A percentile compares a stretch with the other conserved stretches of the same genome.
These are phyloP conservation scores for Falco novaeseelandiae DNA, from an alignment of 2,797 vertebrate genomes.

Conservation along the genomic window DNA sequence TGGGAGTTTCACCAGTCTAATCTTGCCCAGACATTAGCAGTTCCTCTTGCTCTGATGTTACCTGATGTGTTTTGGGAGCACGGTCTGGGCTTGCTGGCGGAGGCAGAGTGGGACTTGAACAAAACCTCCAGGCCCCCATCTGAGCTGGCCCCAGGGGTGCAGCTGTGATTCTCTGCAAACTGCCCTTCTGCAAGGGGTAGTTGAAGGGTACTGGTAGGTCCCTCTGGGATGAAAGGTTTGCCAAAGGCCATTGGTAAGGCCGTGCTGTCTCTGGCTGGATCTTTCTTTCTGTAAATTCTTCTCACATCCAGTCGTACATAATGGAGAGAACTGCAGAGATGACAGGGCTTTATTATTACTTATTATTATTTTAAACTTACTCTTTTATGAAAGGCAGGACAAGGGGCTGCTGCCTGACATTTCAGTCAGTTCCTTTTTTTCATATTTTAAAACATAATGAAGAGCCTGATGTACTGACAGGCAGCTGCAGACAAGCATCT, in stretches of 20 bases:
- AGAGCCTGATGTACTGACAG: constrained; percentile 7
- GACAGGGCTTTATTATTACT: background rate
- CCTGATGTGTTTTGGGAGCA: fast-evolving
- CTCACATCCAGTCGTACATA: background rate
- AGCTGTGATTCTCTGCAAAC: background rate
- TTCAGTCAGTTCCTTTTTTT: constrained; percentile 12
- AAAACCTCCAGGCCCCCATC: background rate
- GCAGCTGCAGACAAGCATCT: background rate
- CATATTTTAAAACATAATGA: background rate
- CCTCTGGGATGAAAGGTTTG: background rate
- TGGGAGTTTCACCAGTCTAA: background rate
- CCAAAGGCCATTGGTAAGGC: background rate
- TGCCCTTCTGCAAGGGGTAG: background rate
- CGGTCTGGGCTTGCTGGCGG: fast-evolving
- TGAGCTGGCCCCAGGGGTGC: background rate
- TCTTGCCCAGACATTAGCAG: background rate
- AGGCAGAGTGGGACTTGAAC: background rate
- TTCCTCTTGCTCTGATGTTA: background rate
- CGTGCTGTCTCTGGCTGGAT: fast-evolving
- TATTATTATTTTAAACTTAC: constrained; percentile 26
- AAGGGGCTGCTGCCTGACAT: constrained; percentile 14
- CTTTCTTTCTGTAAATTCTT: background rate
- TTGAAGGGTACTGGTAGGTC: background rate
- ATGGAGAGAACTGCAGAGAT: background rate
- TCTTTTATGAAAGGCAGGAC: background rate